Evolutionary conservation across 1,140 invertebrate species (phyloP).

Genomic region (Wasmannia auropunctata): DNA sequence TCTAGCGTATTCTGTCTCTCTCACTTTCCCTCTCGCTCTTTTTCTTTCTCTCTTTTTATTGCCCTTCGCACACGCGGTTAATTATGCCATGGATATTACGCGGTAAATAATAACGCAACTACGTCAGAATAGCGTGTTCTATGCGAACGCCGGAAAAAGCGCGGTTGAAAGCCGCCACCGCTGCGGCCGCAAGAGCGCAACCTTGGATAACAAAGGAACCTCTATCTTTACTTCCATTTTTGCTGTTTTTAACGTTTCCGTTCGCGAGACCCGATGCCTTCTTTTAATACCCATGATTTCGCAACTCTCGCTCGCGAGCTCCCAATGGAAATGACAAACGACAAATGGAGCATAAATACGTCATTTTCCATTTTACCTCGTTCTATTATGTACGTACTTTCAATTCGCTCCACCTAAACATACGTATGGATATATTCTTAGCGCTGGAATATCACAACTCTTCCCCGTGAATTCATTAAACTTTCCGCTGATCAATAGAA

Average conservation of each 20-base stretch:
- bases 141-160: constrained; percentile 41
- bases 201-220: constrained; percentile 64
- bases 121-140: constrained; percentile 22
- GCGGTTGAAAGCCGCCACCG: constrained; percentile 24
- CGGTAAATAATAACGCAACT: constrained; percentile 69
- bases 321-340: not conserved
- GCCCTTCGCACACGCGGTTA: constrained; percentile 11
- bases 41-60: not conserved
- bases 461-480: not conserved
- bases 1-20: not conserved
- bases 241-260: constrained; percentile 31
- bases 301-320: not conserved
- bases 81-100: constrained; percentile 53
- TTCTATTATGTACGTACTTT: not conserved
- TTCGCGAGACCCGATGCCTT: not conserved
- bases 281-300: constrained; percentile 19
- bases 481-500: not conserved
- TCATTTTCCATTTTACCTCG: not conserved
- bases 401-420: not conserved
- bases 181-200: not conserved
- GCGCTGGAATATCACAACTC: not conserved
- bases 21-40: not conserved
- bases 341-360: constrained; percentile 15
- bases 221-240: constrained; percentile 33
- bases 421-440: no score